Base-by-base conservation (phyloP, 2,888 invertebrate genomes). In the Cantharis flavilabris region DNA sequence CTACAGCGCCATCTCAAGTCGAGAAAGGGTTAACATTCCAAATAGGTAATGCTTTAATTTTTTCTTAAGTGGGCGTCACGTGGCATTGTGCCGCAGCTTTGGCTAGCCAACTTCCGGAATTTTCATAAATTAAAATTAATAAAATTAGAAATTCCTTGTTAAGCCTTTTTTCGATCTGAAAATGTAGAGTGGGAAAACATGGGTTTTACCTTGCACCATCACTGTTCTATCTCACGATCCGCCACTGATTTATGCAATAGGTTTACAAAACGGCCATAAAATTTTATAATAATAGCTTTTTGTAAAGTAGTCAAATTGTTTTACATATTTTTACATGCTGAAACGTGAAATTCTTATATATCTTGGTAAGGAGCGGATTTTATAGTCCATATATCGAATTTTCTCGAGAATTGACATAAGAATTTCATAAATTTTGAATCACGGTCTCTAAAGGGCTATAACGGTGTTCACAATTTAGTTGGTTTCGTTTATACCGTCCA, bases 351-450 rank as follows among this genome's bases (percentile, higher is more conserved):
- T 13, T 33, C 13, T n/a, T 33, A 33, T 33, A 49, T 49, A 49
- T 49, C 7, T 67, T 67, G n/a, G 18, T 10, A 16, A 30, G 5
- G 18, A 65, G 65, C 62, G 62, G 69, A 23, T 73, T 67, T 67
- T 49, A 33, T 73, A 23, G 67, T 62, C 33, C 20, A 69, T 67
- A 73, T 28, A 26, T 49, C 62, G 18, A 62, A 70, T 28, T 70
- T 64, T 28, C 28, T n/a, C 7, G 63, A 63, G 62, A 62, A 73
- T 70, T 26, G 70, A 73, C 73, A 49, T 28, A 18, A 18, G 69
- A 30, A 69, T 69, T 69, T 69, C 30, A 73, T 73, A 73, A 73
- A 70, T 73, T 73, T 49, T 62, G 70, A 70, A 73, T 73, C 73
- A 18, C 28, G 70, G 30, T 23, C 73, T 23, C 73, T 70, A 30